Evolutionary conservation across 2,113 vertebrate genomes (phyloP), one percentile per base, ranked within the genome.

Genomic region (Syngnathoides biaculeatus): DNA sequence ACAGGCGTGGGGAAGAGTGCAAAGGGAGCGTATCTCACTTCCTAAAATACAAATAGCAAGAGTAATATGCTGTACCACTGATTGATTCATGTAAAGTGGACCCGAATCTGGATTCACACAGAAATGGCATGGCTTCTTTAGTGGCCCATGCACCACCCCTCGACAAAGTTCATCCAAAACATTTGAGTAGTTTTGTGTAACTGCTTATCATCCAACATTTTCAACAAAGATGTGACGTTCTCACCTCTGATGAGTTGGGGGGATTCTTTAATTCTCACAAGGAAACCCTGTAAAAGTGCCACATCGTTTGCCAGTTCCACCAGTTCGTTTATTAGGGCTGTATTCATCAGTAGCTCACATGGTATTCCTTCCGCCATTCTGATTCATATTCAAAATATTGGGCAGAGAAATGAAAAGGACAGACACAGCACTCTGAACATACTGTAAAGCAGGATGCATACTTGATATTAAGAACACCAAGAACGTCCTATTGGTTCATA

Each of bases 21-120:
- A 82, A 99, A 94, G 0, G 97, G 95, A 0, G 94, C 94, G 0
- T 92, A 97, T 65, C 86, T 94, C 84, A 95, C 95, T 81, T 93
- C 80, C 97, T 98, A 87, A 43, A 68, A 67, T 59, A 67, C n/a
- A 26, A 38, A 63, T 22, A 39, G 22, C 2, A 62, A 9, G 27
- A 68, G 8, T 50, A 9, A 50, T 47, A 17, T 1, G n/a, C n/a
- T n/a, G n/a, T n/a, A 3, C 42, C 14, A 13, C 4, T 12, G 14
- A 43, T 15, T 43, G 13, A 13, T 43, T 43, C 13, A 13, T 43
- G 42, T 13, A 43, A 43, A 14, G 13, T 43, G 42, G 14, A 43
- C 4, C 42, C 42, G 30, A 3, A 35, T 35, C 3, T 35, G 30
- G 30, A 35, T 35, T 6, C 30, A 35, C 30, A 35, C 30, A 35